Conservation (phyloP, 1,140 invertebrate genomes). For the Tetraneura akinire region DNA sequence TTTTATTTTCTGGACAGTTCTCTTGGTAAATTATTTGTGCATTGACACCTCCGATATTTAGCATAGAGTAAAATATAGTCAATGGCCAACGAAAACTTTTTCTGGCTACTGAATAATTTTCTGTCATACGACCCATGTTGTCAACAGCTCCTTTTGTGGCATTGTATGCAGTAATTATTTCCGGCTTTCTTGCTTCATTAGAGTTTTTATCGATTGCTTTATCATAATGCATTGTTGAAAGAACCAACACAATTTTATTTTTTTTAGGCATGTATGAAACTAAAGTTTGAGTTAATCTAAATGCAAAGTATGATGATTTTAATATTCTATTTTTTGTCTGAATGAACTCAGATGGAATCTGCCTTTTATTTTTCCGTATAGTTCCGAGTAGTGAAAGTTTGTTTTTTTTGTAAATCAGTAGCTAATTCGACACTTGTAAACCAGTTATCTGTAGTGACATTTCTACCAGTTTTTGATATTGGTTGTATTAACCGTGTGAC, state of each 20-base stretch:
- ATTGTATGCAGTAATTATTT: slow-evolving; percentile 29
- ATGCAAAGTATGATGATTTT: slow-evolving; percentile 19
- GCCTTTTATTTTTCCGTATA: slow-evolving; percentile 51
- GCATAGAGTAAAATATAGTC: no score
- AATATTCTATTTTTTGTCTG: no score
- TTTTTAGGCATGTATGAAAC: slow-evolving; percentile 53
- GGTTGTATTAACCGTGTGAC: slow-evolving; percentile 52
- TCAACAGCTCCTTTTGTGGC: no score
- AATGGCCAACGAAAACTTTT: no score
- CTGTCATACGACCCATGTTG: no score
- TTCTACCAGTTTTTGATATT: slow-evolving; percentile 55
- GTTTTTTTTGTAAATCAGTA: slow-evolving; percentile 54
- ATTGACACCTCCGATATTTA: no score
- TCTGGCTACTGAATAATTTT: no score
- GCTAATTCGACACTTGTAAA: slow-evolving; percentile 56
- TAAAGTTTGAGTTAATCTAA: slow-evolving; percentile 37
- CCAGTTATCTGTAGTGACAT: slow-evolving; percentile 58
- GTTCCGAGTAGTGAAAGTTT: slow-evolving; percentile 53
- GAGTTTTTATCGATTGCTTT: slow-evolving; percentile 56
- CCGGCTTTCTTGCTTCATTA: not conserved
- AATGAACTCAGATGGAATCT: slow-evolving; percentile 52
- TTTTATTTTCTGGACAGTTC: no score
- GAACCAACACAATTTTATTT: slow-evolving; percentile 57
- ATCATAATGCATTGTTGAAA: slow-evolving; percentile 57
- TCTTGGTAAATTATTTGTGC: no score